These are phyloP conservation scores for Drosophila bifasciata DNA, from an alignment of 1,140 invertebrate species.

Conservation along the genomic window DNA sequence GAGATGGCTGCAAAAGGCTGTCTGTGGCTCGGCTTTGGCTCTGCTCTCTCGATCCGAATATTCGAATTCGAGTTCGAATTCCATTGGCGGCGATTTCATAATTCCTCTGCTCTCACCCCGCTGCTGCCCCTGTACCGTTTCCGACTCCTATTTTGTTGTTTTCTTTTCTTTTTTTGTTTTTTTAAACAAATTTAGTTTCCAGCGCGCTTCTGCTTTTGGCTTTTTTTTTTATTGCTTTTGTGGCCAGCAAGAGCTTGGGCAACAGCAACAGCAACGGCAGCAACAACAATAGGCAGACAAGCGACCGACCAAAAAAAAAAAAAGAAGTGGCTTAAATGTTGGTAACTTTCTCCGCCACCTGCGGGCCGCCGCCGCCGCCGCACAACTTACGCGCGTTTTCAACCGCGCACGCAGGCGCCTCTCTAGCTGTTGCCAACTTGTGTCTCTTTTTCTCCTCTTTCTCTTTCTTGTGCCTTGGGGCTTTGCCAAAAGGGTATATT, in stretches of 20 bases:
- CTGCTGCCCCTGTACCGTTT: slow-evolving; percentile 47
- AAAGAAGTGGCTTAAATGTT: slow-evolving; percentile 80
- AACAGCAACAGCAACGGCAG: slow-evolving; percentile 9
- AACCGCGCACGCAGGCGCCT: slow-evolving; percentile 55
- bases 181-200: slow-evolving; percentile 57
- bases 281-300: slow-evolving; percentile 64
- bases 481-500: too few species aligned
- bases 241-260: slow-evolving; percentile 32
- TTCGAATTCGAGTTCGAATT: slow-evolving; percentile 61
- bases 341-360: slow-evolving; percentile 78
- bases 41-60: slow-evolving; percentile 5
- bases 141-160: slow-evolving; percentile 57
- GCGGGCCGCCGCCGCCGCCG: slow-evolving; percentile 44
- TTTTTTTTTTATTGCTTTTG: slow-evolving; percentile 41
- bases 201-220: slow-evolving; percentile 54
- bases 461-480: slow-evolving; percentile 8
- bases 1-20: too few species aligned
- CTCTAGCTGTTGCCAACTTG: slow-evolving; percentile 18
- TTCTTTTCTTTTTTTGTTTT: slow-evolving; percentile 29
- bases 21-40: background rate
- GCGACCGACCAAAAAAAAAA: slow-evolving; percentile 58
- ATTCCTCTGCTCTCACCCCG: slow-evolving; percentile 61
- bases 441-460: slow-evolving; percentile 9
- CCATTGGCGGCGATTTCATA: slow-evolving; percentile 77
- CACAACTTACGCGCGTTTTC: slow-evolving; percentile 52